phyloP scores from a whole-genome alignment of 1,140 invertebrate genomes.

The Contarinia nasturtii region DNA sequence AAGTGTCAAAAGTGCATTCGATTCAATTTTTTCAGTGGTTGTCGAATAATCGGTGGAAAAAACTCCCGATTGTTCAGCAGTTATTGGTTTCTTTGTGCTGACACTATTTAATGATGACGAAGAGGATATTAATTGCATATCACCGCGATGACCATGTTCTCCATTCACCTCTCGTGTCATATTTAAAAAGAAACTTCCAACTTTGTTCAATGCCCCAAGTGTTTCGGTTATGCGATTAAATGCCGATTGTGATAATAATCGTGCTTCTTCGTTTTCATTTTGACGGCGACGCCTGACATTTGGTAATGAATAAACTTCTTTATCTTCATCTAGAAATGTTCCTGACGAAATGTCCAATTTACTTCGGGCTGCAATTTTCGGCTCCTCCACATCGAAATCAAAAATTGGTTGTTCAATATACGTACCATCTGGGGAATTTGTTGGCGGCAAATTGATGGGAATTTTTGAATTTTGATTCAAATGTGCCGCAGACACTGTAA shows the following conservation, averaged over 20 bases:
- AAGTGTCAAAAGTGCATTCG: slow-evolving; percentile 55
- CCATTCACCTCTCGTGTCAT: slow-evolving; percentile 35
- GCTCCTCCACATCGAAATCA: neutral
- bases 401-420: neutral
- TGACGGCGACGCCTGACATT: neutral
- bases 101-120: too few relatives aligned
- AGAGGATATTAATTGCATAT: too few relatives aligned
- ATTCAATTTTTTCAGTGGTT: slow-evolving; percentile 28
- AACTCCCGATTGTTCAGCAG: slow-evolving; percentile 19
- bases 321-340: neutral
- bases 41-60: neutral
- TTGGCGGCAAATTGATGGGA: neutral
- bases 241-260: slow-evolving; percentile 33
- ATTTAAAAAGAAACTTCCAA: slow-evolving; percentile 64
- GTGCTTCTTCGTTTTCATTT: slow-evolving; percentile 2
- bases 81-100: slow-evolving; percentile 12
- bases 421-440: neutral
- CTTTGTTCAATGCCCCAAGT: slow-evolving; percentile 55
- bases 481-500: neutral
- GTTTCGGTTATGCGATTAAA: slow-evolving; percentile 45
- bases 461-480: neutral
- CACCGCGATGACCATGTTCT: too few relatives aligned
- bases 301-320: neutral
- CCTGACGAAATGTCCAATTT: neutral
- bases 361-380: neutral